A percentile compares a stretch with the other conserved stretches of the same genome.
phyloP scores from a whole-genome alignment of 2,888 invertebrate species.

The Drosophila algonquin region DNA sequence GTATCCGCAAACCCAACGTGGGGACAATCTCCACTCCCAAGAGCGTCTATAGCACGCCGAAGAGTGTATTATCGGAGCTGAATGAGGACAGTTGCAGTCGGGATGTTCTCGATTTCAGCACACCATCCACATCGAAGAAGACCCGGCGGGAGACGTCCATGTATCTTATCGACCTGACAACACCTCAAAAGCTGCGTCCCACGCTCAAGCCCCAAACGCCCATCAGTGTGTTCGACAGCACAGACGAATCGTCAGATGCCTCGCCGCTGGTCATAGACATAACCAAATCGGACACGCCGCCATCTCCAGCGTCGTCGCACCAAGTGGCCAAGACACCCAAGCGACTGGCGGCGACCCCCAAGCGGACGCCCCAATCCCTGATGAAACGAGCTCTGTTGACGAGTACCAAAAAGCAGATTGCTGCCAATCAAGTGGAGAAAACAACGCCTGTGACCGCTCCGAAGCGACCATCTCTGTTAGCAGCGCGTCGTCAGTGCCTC shows the following conservation, averaged over 20 bases:
- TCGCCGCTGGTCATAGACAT: conserved; percentile 74
- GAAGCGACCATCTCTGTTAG: conserved; percentile 29
- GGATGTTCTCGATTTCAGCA: conserved; percentile 66
- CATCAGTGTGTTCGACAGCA: conserved; percentile 65
- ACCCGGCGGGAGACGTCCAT: conserved; percentile 70
- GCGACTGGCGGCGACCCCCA: conserved; percentile 57
- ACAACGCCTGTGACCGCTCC: conserved; percentile 36
- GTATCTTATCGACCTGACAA: conserved; percentile 82
- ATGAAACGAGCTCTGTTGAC: conserved; percentile 80
- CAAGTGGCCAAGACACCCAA: conserved; percentile 48
- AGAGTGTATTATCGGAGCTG: conserved; percentile 63
- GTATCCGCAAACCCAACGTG: conserved; percentile 51
- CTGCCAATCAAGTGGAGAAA: conserved; percentile 27
- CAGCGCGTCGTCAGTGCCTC: conserved; percentile 54
- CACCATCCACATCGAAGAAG: conserved; percentile 74
- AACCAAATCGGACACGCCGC: conserved; percentile 50
- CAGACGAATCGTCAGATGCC: conserved; percentile 53
- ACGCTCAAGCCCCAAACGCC: conserved; percentile 40
- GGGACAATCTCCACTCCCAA: conserved; percentile 52
- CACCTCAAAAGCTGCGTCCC: conserved; percentile 68
- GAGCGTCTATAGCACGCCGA: conserved; percentile 74
- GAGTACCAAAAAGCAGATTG: conserved; percentile 78
- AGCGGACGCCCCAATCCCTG: conserved; percentile 77
- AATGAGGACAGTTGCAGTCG: conserved; percentile 68
- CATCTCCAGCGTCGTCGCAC: conserved; percentile 7